A percentile compares a stretch with the other conserved stretches of the same genome.
Conservation (phyloP, 2,888 invertebrate genomes). For the Macrophya alboannulata region DNA sequence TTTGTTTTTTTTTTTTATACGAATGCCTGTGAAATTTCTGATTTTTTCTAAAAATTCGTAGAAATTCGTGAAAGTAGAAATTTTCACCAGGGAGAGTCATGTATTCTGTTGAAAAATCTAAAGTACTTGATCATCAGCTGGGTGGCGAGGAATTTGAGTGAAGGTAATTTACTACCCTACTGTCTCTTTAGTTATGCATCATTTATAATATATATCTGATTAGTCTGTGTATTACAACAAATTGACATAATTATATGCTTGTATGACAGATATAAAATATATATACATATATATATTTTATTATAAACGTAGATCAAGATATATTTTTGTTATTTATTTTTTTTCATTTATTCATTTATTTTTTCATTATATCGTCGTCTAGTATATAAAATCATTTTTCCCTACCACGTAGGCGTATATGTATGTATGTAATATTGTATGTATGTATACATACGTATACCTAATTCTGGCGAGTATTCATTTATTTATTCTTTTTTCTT, state of each 20-base stretch:
- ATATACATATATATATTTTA: slow-evolving; percentile 62
- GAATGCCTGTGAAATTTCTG: no score
- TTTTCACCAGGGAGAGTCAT: no score
- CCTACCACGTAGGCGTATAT: slow-evolving; percentile 59
- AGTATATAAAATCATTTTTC: slow-evolving; percentile 69
- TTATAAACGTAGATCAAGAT: slow-evolving; percentile 68
- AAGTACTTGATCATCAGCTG: background rate
- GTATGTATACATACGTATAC: slow-evolving; percentile 9
- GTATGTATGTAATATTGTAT: no score
- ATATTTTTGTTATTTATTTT: slow-evolving; percentile 49
- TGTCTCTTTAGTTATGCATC: slow-evolving; percentile 42
- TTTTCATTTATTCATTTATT: background rate
- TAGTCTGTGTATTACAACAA: slow-evolving; percentile 56
- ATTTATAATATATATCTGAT: slow-evolving; percentile 64
- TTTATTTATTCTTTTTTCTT: no score
- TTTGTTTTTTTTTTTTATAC: no score
- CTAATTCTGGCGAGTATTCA: slow-evolving; percentile 67
- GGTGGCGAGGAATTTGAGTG: background rate
- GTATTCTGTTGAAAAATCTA: no score
- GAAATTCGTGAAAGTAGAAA: no score
- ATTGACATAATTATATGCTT: slow-evolving; percentile 60
- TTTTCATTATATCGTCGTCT: slow-evolving; percentile 52
- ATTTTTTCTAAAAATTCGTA: no score
- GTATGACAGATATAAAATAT: slow-evolving; percentile 65
- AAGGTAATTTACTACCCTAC: background rate